A percentile compares a stretch with the other conserved stretches of the same genome.
Conservation (phyloP, 1,140 invertebrate genomes). For the Zaprionus africanus region DNA sequence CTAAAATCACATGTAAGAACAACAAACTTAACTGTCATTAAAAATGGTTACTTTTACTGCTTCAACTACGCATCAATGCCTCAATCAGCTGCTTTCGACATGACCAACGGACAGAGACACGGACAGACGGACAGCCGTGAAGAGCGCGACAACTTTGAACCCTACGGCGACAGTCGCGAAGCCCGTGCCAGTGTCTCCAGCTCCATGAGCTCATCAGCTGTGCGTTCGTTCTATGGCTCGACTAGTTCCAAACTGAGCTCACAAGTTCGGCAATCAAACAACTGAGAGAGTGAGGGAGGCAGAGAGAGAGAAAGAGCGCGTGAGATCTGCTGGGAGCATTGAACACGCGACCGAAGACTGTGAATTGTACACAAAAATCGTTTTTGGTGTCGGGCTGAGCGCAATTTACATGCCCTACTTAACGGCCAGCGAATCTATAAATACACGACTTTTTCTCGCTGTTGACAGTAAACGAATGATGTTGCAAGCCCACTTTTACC, state of each 20-base stretch:
- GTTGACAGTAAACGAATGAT: conserved; percentile 29
- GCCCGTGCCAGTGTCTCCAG: not conserved
- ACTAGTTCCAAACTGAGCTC: conserved; percentile 34
- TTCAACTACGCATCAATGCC: conserved; percentile 50
- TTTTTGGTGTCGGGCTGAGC: conserved; percentile 54
- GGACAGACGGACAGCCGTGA: not conserved
- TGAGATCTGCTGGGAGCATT: conserved; percentile 25
- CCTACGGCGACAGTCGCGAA: not conserved
- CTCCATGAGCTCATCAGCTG: conserved; percentile 69
- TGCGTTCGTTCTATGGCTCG: conserved; percentile 32
- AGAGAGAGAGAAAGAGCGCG: not conserved
- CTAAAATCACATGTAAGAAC: conserved; percentile 41
- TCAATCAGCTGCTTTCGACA: conserved; percentile 65
- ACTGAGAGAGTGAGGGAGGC: not conserved
- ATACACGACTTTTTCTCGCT: conserved; percentile 47
- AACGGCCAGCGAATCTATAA: conserved; percentile 18
- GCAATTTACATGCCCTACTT: conserved; percentile 74
- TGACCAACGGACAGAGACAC: conserved; percentile 33
- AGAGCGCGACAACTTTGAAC: conserved; percentile 31
- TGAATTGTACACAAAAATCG: conserved; percentile 66
- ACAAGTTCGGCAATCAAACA: not conserved
- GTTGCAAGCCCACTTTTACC: not conserved
- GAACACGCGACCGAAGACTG: conserved; percentile 70
- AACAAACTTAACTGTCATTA: conserved; percentile 28
- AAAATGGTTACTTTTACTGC: conserved; percentile 7